Conservation (phyloP, 2,888 invertebrate species). For the Lysandra bellargus region DNA sequence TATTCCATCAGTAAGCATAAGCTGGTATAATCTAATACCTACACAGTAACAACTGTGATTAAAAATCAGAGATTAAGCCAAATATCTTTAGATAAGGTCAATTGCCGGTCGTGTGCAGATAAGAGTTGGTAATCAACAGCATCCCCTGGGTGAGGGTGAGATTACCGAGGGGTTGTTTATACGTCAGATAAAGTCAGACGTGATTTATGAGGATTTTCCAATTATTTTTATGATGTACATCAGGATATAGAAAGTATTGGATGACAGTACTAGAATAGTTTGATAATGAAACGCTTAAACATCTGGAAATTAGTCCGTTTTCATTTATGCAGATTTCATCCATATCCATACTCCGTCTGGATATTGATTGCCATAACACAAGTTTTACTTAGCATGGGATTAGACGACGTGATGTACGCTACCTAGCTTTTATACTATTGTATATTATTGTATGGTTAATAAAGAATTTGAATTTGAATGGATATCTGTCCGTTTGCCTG, state of each 20-base stretch:
- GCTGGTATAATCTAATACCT: neutral
- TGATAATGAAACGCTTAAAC: no score
- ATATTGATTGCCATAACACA: no score
- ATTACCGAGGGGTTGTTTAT: slow-evolving; percentile 18
- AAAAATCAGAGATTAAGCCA: slow-evolving; percentile 26
- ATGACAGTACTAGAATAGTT: no score
- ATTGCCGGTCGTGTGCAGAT: slow-evolving; percentile 76
- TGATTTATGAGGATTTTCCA: slow-evolving; percentile 1
- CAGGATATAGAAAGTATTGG: no score
- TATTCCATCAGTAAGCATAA: no score
- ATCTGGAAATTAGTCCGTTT: neutral
- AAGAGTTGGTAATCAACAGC: slow-evolving; percentile 73
- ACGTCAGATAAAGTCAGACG: slow-evolving; percentile 1
- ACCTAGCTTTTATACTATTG: no score
- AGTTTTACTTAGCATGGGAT: no score
- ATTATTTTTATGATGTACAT: neutral
- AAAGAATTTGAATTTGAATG: no score
- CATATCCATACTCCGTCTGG: no score
- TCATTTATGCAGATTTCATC: neutral
- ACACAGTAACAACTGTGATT: neutral
- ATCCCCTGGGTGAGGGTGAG: neutral
- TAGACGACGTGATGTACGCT: no score
- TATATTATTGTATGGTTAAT: no score
- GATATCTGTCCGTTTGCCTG: no score
- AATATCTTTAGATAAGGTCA: slow-evolving; percentile 59